These are phyloP conservation scores for Trichoplusia ni DNA, from an alignment of 1,140 invertebrate species.

Conservation along the genomic window DNA sequence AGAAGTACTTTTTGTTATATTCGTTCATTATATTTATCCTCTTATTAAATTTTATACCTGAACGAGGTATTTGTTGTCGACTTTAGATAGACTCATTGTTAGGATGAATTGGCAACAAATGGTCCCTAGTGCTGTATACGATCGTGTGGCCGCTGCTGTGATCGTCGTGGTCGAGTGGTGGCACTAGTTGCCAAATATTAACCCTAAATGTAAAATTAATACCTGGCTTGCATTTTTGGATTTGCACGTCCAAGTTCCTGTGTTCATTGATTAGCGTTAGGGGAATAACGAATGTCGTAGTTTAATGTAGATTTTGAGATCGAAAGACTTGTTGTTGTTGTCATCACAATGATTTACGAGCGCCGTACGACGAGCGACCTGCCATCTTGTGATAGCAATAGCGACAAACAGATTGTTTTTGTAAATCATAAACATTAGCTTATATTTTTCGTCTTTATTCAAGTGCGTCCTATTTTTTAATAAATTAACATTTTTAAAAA, in stretches of 20 bases:
- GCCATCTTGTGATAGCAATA: conserved; percentile 36
- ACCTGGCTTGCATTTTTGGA: conserved; percentile 49
- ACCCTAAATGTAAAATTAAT: conserved; percentile 1
- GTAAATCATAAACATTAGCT: conserved; percentile 41
- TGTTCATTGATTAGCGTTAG: conserved; percentile 70
- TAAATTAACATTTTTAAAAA: conserved; percentile 49
- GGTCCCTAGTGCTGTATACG: conserved; percentile 4
- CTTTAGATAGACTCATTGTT: background rate
- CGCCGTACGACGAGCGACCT: background rate
- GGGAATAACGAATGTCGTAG: conserved; percentile 36
- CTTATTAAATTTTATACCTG: background rate
- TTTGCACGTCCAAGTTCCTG: conserved; percentile 62
- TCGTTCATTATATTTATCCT: conserved; percentile 2
- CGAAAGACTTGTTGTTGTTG: conserved; percentile 38
- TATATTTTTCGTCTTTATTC: conserved; percentile 46
- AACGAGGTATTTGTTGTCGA: conserved; percentile 13
- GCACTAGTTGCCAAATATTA: conserved; percentile 16
- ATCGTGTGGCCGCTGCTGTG: conserved; percentile 3
- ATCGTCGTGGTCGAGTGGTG: background rate
- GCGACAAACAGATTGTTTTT: conserved; percentile 40
- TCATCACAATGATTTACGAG: conserved; percentile 9
- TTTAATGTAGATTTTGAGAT: conserved; percentile 41
- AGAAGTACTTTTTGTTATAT: conserved; percentile 44
- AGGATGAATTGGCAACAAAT: background rate
- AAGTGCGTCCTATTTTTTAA: conserved; percentile 58